phyloP scores from a whole-genome alignment of 37 sponge, comb jelly and placozoan genomes.

The Oscarella lobularis region DNA sequence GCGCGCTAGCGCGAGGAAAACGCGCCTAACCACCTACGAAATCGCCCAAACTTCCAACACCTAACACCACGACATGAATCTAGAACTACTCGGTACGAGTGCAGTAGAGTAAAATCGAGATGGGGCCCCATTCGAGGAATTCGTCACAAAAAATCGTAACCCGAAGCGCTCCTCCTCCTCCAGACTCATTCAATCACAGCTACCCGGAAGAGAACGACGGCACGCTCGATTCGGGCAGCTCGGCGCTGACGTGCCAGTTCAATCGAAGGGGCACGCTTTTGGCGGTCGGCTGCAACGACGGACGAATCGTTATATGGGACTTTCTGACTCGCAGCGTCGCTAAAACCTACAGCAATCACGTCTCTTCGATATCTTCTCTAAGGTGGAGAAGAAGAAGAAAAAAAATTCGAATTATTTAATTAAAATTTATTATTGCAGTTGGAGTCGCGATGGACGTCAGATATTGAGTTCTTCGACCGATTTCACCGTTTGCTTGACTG shows the following conservation, averaged over 20 bases:
- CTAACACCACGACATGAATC: too few relatives aligned
- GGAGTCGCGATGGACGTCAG: constrained; percentile 66
- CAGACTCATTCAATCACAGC: constrained; percentile 61
- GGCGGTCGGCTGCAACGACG: constrained; percentile 98
- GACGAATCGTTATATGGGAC: constrained; percentile 84
- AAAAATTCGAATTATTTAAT: background rate
- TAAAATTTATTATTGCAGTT: constrained; percentile 22
- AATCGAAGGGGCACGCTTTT: constrained; percentile 84
- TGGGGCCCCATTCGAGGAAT: background rate
- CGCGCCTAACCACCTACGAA: too few relatives aligned
- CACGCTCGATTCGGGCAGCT: constrained; percentile 84
- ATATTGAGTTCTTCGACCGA: constrained; percentile 82
- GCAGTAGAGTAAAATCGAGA: too few relatives aligned
- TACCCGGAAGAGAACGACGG: constrained; percentile 89
- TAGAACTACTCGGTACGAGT: constrained; percentile 41
- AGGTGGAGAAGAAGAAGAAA: constrained; percentile 26
- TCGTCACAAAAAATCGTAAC: too few relatives aligned
- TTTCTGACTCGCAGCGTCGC: constrained; percentile 91
- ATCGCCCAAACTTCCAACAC: too few relatives aligned
- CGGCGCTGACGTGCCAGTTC: constrained; percentile 85
- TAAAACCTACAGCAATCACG: constrained; percentile 60
- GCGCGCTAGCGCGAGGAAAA: too few relatives aligned
- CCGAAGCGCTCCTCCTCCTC: background rate
- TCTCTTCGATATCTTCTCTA: constrained; percentile 85
- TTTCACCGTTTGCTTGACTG: constrained; percentile 85